Percentiles rank a stretch among this genome's conserved stretches.
phyloP scores from a whole-genome alignment of 2,888 invertebrate species.

The Oeneis ivallda region DNA sequence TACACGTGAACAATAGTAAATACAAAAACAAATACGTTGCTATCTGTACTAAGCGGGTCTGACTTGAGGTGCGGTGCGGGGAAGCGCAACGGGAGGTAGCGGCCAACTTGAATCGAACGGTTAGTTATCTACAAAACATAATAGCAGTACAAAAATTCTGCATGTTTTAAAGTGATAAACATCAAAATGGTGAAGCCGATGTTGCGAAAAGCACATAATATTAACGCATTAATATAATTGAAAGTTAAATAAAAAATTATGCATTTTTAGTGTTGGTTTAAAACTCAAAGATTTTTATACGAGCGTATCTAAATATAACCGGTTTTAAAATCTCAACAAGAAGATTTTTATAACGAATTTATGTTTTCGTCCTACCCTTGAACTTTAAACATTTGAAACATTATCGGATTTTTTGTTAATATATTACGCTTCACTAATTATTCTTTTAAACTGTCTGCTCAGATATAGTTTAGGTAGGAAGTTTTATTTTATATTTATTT shows the following conservation, averaged over 20 bases:
- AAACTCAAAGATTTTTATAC: no score
- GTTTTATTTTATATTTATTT: background rate
- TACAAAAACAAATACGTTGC: no score
- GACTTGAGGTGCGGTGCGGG: no score
- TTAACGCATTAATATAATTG: background rate
- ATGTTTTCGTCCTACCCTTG: slow-evolving; percentile 26
- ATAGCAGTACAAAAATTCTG: no score
- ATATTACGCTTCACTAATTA: slow-evolving; percentile 18
- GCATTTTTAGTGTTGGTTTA: no score
- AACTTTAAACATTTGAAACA: slow-evolving; percentile 31
- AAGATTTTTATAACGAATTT: slow-evolving; percentile 3
- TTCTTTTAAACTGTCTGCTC: slow-evolving; percentile 23
- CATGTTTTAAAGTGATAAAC: background rate
- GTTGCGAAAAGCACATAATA: background rate
- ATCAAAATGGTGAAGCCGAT: background rate
- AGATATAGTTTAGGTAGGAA: slow-evolving; percentile 2
- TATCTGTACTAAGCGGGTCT: no score
- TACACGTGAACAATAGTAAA: no score
- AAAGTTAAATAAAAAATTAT: background rate
- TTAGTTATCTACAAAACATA: no score
- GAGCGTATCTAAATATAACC: background rate
- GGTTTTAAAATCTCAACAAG: slow-evolving; percentile 14
- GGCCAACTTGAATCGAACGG: no score
- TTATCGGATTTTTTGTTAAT: slow-evolving; percentile 26
- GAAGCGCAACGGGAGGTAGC: no score